A percentile compares a stretch with the other conserved stretches of the same genome.
phyloP scores from a whole-genome alignment of 2,113 vertebrate species.

The Orcinus orca region DNA sequence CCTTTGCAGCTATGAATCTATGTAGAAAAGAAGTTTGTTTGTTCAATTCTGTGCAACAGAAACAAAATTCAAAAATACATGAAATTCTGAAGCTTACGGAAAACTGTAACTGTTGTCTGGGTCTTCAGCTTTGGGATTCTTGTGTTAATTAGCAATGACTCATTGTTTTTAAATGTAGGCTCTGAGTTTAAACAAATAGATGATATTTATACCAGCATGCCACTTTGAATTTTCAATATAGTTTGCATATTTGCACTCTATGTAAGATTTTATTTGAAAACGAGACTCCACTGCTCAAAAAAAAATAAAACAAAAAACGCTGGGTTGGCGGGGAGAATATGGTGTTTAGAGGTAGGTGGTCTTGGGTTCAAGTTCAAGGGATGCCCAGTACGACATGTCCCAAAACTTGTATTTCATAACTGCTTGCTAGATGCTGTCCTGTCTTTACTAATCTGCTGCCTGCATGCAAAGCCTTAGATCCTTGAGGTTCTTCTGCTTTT shows the following conservation, averaged over 20 bases:
- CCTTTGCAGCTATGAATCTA: background rate
- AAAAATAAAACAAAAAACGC: background rate
- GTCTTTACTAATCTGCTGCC: background rate
- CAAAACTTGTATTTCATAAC: background rate
- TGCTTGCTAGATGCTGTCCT: too few relatives aligned
- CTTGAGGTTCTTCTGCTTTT: background rate
- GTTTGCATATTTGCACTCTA: background rate
- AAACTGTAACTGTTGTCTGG: background rate
- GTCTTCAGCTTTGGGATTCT: background rate
- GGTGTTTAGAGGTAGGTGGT: background rate
- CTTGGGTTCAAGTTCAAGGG: background rate
- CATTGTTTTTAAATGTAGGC: background rate
- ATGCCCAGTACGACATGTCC: fast-evolving
- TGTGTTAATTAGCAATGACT: conserved; percentile 12
- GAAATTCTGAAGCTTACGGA: background rate
- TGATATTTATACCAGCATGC: background rate
- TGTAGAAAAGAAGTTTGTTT: background rate
- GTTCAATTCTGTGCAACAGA: background rate
- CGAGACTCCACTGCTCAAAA: background rate
- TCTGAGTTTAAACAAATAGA: background rate
- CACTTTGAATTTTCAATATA: background rate
- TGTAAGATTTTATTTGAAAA: background rate
- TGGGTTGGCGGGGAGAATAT: background rate
- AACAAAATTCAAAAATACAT: conserved; percentile 35
- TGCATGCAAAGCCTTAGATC: background rate